Evolutionary conservation across 2,888 invertebrate genomes (phyloP).

Genomic region (Noctua janthina): DNA sequence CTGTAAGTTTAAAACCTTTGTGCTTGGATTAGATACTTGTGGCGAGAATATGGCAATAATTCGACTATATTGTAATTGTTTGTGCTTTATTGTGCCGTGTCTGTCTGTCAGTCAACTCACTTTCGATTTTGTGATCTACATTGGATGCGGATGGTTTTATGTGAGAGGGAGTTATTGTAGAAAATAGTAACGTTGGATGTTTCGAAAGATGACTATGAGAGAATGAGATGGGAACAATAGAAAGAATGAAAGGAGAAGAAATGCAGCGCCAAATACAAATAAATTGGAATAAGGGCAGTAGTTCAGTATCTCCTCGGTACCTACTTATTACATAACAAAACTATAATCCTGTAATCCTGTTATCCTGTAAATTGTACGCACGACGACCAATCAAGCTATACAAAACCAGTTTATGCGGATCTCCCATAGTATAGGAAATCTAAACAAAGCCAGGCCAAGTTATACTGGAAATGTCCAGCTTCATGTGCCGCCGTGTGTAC

Average conservation of each 20-base stretch:
- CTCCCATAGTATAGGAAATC: too few species aligned
- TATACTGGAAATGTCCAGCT: too few species aligned
- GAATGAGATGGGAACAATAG: not conserved
- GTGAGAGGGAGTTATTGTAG: conserved; percentile 63
- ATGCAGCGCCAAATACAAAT: not conserved
- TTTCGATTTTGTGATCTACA: conserved; percentile 85
- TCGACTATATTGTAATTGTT: conserved; percentile 82
- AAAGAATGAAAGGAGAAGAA: not conserved
- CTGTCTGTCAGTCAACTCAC: conserved; percentile 87
- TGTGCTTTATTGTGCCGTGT: conserved; percentile 83
- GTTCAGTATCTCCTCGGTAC: not conserved
- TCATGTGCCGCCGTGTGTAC: too few species aligned
- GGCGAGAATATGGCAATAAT: conserved; percentile 85
- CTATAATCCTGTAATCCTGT: too few species aligned
- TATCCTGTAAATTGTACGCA: too few species aligned
- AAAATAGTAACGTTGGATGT: not conserved
- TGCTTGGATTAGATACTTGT: conserved; percentile 80
- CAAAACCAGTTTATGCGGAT: too few species aligned
- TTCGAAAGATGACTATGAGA: not conserved
- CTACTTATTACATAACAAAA: too few species aligned
- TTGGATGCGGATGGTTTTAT: conserved; percentile 72
- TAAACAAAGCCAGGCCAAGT: too few species aligned
- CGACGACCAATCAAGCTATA: too few species aligned
- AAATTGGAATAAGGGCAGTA: not conserved
- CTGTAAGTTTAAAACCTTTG: conserved; percentile 85